A percentile compares a stretch with the other conserved stretches of the same genome.
phyloP scores from a whole-genome alignment of 2,797 vertebrate genomes.

The Enteromius trimaculatus region DNA sequence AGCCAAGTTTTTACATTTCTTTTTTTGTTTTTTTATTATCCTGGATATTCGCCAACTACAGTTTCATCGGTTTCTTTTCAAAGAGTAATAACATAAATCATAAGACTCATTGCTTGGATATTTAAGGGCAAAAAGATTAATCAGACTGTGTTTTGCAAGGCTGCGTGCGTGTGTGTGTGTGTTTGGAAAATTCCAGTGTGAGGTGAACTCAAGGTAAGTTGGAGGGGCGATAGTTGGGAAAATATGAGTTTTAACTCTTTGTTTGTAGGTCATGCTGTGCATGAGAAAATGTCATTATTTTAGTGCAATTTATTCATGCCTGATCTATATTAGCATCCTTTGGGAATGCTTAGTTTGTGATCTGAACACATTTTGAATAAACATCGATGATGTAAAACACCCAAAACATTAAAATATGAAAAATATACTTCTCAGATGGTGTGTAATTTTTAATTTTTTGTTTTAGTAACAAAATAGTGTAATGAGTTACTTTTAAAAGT shows the following conservation, averaged over 20 bases:
- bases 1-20: slow-evolving; percentile 14
- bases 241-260: slow-evolving; percentile 24
- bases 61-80: slow-evolving; percentile 53
- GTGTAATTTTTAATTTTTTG: background rate
- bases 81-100: slow-evolving; percentile 65
- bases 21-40: slow-evolving; percentile 46
- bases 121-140: slow-evolving; percentile 61
- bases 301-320: background rate
- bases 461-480: too few relatives aligned
- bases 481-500: background rate
- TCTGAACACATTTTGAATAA: background rate
- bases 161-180: slow-evolving; percentile 25
- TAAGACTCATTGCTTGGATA: slow-evolving; percentile 49
- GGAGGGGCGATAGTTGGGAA: slow-evolving; percentile 17
- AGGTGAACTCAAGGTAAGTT: slow-evolving; percentile 54
- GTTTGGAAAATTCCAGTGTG: slow-evolving; percentile 59
- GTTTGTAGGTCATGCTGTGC: background rate
- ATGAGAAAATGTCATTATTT: background rate
- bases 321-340: background rate
- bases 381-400: background rate
- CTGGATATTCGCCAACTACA: slow-evolving; percentile 57
- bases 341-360: background rate
- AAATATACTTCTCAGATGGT: background rate
- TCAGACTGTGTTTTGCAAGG: slow-evolving; percentile 55
- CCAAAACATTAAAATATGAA: background rate